phyloP scores from a whole-genome alignment of 2,888 invertebrate genomes.

The Alviniconcha strummeri region DNA sequence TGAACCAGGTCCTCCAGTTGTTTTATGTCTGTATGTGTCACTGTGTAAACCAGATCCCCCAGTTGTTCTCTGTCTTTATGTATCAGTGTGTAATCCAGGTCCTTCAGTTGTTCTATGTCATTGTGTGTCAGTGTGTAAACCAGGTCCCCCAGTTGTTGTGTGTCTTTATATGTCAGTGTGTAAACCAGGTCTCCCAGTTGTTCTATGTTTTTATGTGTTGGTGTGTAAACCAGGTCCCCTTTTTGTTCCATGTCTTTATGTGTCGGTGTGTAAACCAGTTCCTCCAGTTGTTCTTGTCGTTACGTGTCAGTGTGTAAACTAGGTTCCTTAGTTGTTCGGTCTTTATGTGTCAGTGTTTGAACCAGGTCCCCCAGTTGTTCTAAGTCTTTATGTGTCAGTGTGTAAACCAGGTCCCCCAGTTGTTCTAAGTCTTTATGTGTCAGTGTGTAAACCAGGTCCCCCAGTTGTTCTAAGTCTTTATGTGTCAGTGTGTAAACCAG shows the following conservation, averaged over 20 bases:
- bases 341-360: too few relatives aligned
- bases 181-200: conserved; percentile 61
- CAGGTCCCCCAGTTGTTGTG: background rate
- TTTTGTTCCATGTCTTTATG: too few relatives aligned
- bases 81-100: conserved; percentile 57
- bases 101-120: background rate
- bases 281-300: background rate
- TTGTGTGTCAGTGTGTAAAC: too few relatives aligned
- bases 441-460: too few relatives aligned
- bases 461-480: background rate
- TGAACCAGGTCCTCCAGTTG: too few relatives aligned
- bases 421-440: too few relatives aligned
- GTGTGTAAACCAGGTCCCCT: background rate
- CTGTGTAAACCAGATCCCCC: too few relatives aligned
- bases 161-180: too few relatives aligned
- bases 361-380: background rate
- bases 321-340: conserved; percentile 49
- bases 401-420: background rate
- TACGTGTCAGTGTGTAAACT: conserved; percentile 42
- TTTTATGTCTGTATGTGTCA: too few relatives aligned
- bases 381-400: background rate
- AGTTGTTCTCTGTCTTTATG: background rate
- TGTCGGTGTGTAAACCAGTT: too few relatives aligned
- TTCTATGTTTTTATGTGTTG: background rate
- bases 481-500: conserved; percentile 52